Conservation (phyloP, 2,888 invertebrate genomes). For the Cerceris ruficornis region DNA sequence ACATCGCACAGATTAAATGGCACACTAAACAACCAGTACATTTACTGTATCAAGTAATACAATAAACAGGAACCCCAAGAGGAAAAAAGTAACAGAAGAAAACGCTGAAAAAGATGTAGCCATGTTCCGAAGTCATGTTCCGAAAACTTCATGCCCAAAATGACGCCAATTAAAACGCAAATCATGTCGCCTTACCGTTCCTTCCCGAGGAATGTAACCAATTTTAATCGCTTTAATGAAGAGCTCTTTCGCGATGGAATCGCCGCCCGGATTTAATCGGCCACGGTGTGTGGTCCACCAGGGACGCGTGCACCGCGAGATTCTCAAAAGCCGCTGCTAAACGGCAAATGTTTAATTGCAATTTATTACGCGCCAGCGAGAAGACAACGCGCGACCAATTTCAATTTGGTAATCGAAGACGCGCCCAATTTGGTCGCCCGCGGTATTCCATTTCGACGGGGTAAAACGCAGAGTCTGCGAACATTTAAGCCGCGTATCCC, state of each 20-base stretch:
- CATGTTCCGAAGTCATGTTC: neutral
- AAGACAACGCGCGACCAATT: neutral
- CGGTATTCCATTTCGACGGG: neutral
- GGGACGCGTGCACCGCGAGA: constrained; percentile 46
- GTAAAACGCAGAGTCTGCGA: neutral
- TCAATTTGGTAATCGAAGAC: constrained; percentile 29
- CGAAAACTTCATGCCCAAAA: constrained; percentile 25
- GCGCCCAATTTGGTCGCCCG: constrained; percentile 21
- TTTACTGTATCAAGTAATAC: too few relatives aligned
- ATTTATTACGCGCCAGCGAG: constrained; percentile 50
- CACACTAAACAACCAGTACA: too few relatives aligned
- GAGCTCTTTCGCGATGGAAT: constrained; percentile 43
- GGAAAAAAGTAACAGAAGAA: neutral
- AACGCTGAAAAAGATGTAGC: neutral
- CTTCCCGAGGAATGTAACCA: constrained; percentile 31
- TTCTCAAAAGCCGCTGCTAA: constrained; percentile 42
- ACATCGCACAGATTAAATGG: too few relatives aligned
- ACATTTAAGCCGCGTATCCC: neutral
- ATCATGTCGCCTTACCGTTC: constrained; percentile 42
- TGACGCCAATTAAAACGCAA: constrained; percentile 50
- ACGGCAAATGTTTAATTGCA: constrained; percentile 53
- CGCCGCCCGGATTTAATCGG: constrained; percentile 48
- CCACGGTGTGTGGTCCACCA: constrained; percentile 47
- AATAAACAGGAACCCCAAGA: constrained; percentile 35
- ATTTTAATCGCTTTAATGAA: constrained; percentile 59